Evolutionary conservation across 2,888 invertebrate species (phyloP), one percentile per base, ranked within the genome.

Genomic region (Eupithecia centaureata): DNA sequence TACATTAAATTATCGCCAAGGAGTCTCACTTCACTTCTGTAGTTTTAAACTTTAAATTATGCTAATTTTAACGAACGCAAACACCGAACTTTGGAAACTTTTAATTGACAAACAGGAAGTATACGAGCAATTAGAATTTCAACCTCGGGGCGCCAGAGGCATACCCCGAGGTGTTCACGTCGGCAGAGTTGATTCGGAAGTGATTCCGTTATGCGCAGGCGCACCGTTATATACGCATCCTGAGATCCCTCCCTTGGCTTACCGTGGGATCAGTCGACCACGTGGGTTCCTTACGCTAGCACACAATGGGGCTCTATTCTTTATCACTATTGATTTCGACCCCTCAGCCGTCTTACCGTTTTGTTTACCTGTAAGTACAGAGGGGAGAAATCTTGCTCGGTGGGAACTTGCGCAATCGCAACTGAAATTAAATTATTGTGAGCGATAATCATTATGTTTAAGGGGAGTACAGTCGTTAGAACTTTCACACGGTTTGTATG

Each of bases 261-360:
- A 85, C 90, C 92, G 93, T 92, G 93, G 88, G 92, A 92, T 81
- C 88, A 83, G 77, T 61, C 25, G 84, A 88, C 88, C 92, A 91
- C 91, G 91, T 91, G 91, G 85, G 73, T 83, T 86, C 82, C 88
- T 91, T 91, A 89, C 91, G 91, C 79, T 89, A 86, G 88, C 89
- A 87, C 77, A 92, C 92, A 92, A 92, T 87, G 75, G 84, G 74
- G 80, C 85, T 87, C 87, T 85, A 81, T 91, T 89, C 89, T 91
- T 90, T 90, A 81, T 85, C 73, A 79, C 80, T 82, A 79, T 90
- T 90, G 87, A 91, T 88, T 88, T 81, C 85, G 86, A 86, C 92
- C 93, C 92, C 87, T 88, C 85, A 80, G 83, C 80, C 90, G 88
- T 90, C 91, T 92, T 92, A 80, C 87, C 87, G 72, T 83, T 86